A percentile compares a stretch with the other conserved stretches of the same genome.
These are phyloP conservation scores for Ecliptopera silaceata DNA, from an alignment of 2,888 invertebrate species.

Conservation along the genomic window DNA sequence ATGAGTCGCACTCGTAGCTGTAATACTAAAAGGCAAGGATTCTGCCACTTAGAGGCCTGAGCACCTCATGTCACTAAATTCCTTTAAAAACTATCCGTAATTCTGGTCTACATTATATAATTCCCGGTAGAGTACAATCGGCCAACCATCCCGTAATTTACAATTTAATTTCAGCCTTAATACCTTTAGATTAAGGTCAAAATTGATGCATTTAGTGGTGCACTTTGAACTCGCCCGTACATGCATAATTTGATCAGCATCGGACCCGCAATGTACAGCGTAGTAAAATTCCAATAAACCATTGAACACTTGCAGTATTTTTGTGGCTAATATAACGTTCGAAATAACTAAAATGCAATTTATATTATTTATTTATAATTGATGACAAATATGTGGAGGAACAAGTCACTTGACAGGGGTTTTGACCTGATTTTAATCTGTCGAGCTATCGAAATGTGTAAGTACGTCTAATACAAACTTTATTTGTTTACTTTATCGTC, in stretches of 20 bases:
- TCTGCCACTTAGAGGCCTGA: neutral
- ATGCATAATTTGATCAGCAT: conserved; percentile 21
- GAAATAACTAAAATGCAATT: too few relatives aligned
- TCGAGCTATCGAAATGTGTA: too few relatives aligned
- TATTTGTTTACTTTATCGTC: too few relatives aligned
- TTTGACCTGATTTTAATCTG: too few relatives aligned
- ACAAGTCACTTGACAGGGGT: too few relatives aligned
- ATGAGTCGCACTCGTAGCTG: neutral
- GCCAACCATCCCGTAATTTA: conserved; percentile 8
- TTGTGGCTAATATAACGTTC: neutral
- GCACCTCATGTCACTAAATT: neutral
- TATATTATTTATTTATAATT: too few relatives aligned
- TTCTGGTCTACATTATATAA: conserved; percentile 21
- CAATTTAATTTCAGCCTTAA: conserved; percentile 7
- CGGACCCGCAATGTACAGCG: conserved; percentile 9
- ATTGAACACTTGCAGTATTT: neutral
- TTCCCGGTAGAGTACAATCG: conserved; percentile 5
- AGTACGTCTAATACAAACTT: too few relatives aligned
- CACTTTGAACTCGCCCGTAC: conserved; percentile 21
- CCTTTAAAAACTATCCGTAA: conserved; percentile 12
- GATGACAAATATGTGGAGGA: too few relatives aligned
- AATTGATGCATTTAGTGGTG: conserved; percentile 11
- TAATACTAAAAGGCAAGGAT: neutral
- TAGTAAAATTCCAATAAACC: conserved; percentile 24
- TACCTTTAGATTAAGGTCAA: conserved; percentile 1